These are phyloP conservation scores for Colius striatus DNA, from an alignment of 2,113 vertebrate genomes.

Conservation along the genomic window DNA sequence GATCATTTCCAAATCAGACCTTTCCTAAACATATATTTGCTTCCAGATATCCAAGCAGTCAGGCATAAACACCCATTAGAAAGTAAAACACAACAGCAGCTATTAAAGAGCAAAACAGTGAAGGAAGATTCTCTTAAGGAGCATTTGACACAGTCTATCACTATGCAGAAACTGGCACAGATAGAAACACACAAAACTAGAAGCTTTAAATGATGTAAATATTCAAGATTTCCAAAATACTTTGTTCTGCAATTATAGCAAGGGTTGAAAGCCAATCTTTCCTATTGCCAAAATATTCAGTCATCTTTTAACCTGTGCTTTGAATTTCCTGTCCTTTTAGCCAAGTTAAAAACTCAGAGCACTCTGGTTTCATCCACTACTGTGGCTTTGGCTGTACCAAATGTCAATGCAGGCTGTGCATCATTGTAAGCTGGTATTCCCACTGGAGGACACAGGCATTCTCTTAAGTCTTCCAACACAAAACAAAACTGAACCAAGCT, in stretches of 20 bases:
- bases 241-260: not conserved
- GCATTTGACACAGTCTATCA: not conserved
- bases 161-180: not conserved
- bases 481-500: not conserved
- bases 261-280: not conserved
- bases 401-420: not conserved
- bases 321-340: not conserved
- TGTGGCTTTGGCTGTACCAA: not conserved
- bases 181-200: not conserved
- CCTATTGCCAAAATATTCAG: not conserved
- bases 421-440: not conserved
- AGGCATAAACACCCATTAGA: not conserved
- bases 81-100: not conserved
- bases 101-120: not conserved
- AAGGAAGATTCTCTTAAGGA: not conserved
- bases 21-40: not conserved
- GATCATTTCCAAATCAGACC: not conserved
- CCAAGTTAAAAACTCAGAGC: not conserved
- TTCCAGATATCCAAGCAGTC: not conserved
- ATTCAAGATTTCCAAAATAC: not conserved
- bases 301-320: not conserved
- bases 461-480: not conserved
- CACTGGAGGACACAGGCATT: not conserved
- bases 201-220: not conserved
- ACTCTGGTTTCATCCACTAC: not conserved